Conservation (phyloP, 2,888 invertebrate species). For the Mantis religiosa region DNA sequence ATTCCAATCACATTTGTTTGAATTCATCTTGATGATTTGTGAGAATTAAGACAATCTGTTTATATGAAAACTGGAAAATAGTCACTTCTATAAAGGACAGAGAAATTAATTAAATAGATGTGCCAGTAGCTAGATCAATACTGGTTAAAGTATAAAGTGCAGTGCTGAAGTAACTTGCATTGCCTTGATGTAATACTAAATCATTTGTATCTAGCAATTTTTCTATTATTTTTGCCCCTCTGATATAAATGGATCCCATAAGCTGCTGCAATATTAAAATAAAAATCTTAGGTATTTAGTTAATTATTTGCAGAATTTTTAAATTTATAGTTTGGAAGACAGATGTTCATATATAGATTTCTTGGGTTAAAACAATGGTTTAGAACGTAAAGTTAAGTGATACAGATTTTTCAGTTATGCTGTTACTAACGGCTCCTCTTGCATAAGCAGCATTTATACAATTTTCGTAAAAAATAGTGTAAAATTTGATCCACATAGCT, state of each 20-base stretch:
- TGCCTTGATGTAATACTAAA: neutral
- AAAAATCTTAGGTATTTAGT: neutral
- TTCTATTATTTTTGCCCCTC: neutral
- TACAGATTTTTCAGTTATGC: neutral
- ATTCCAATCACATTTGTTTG: neutral
- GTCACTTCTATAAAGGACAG: neutral
- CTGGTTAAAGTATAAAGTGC: neutral
- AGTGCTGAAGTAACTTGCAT: neutral
- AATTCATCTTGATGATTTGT: neutral
- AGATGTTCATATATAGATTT: neutral
- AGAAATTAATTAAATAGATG: neutral
- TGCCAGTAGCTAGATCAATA: neutral
- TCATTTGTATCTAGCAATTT: neutral
- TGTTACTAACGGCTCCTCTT: neutral
- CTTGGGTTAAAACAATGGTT: neutral
- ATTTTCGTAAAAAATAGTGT: neutral
- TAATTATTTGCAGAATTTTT: neutral
- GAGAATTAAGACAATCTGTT: neutral
- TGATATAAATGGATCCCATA: neutral
- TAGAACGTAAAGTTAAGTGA: neutral
- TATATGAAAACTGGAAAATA: neutral
- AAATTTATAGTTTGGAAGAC: neutral
- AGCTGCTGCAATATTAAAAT: neutral
- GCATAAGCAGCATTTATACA: neutral
- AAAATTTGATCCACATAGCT: neutral